Base-by-base conservation (phyloP, 2,113 vertebrate species). In the Eleginops maclovinus region DNA sequence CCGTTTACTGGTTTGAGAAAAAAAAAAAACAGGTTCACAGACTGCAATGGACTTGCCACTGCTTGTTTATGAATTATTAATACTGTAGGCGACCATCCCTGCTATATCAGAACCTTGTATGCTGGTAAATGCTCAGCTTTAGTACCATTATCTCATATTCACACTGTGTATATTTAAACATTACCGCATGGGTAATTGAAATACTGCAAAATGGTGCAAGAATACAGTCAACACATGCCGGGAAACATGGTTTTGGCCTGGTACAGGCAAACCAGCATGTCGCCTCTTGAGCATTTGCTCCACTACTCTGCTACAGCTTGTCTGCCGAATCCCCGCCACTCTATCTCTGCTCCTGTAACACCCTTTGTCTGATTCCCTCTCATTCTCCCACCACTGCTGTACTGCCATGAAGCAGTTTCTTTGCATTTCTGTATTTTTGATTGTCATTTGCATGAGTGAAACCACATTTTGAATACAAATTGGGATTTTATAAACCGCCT, bases 241-340 rank as follows among this genome's bases (percentile, higher is more conserved):
- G 51, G 24, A 58, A 31, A 66, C 31, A 26, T 73, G 73, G 68
- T 68, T 74, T 62, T 41, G 54, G 67, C 8, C 59, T 71, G 36
- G 44, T 71, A 68, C 51, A 62, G 21, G 59, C 19, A 44, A 16
- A 74, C 56, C 31, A 14, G 21, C 43, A 47, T 76, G 77, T 50
- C 62, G 70, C 62, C 70, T 31, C 54, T 69, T n/a, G 62, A 83
- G 72, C 55, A 77, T 43, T 62, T 74, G 55, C 59, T 83, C 73
- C 70, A 58, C 43, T 69, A 50, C 77, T 72, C 74, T 56, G 75
- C 50, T 16, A 54, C 72, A 50, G 66, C 72, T 24, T 19, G 72
- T 68, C 66, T 88, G 72, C 73, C 46, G 54, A 77, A 4, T 21
- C 44, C 74, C 46, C 63, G 64, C 69, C 68, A 9, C 60, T 79